Conservation (phyloP, 1,140 invertebrate genomes). For the Hycleus phaleratus region DNA sequence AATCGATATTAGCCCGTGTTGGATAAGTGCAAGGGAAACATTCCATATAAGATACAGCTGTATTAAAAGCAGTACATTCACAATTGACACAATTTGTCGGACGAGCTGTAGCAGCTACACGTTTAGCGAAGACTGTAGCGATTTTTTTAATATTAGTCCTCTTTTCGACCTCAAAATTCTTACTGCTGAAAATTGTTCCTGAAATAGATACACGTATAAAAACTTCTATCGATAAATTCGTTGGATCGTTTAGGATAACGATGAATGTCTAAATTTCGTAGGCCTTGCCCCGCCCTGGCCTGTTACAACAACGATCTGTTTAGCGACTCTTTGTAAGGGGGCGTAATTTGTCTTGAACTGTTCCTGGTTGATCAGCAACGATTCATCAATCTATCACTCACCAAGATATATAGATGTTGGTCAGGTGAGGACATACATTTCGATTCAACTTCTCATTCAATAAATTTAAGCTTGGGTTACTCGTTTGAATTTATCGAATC, state of each 20-base stretch:
- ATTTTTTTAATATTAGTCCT: slow-evolving; percentile 56
- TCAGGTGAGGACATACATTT: slow-evolving; percentile 15
- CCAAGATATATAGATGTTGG: slow-evolving; percentile 13
- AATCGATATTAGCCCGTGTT: slow-evolving; percentile 44
- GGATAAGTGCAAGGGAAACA: slow-evolving; percentile 52
- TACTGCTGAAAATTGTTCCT: slow-evolving; percentile 51
- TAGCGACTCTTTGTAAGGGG: no score
- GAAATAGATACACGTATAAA: slow-evolving; percentile 5
- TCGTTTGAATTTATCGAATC: no score
- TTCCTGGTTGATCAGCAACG: not conserved
- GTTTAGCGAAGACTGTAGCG: slow-evolving; percentile 58
- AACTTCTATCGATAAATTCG: not conserved
- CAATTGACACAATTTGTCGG: slow-evolving; percentile 61
- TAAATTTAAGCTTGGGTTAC: no score
- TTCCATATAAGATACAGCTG: slow-evolving; percentile 56
- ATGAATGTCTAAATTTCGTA: no score
- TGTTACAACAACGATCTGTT: no score
- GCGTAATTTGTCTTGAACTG: no score
- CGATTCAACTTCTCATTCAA: not conserved
- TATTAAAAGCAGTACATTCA: slow-evolving; percentile 60
- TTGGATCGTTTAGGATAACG: no score
- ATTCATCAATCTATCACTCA: slow-evolving; percentile 13
- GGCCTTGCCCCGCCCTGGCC: no score
- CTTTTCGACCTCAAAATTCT: slow-evolving; percentile 51
- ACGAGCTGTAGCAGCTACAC: slow-evolving; percentile 55